phyloP scores from a whole-genome alignment of 2,888 invertebrate genomes.

The Galerucella calmariensis region DNA sequence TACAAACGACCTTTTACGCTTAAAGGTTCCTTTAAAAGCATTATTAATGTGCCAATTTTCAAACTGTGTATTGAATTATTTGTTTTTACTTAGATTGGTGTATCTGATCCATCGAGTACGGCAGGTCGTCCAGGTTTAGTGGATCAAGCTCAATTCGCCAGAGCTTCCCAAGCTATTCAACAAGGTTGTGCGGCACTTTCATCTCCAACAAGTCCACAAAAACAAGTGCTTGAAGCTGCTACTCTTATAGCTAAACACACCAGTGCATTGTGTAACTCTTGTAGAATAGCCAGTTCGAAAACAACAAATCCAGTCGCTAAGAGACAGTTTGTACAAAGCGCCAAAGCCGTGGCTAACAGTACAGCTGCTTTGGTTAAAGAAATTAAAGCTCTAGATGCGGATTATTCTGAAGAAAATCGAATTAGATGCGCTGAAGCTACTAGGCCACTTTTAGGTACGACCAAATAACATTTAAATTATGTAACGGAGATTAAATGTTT shows the following conservation, averaged over 20 bases:
- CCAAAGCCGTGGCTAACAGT: conserved; percentile 96
- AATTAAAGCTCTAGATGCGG: conserved; percentile 89
- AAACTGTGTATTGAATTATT: not conserved
- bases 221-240: conserved; percentile 89
- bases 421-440: conserved; percentile 82
- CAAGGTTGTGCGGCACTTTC: conserved; percentile 85
- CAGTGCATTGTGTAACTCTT: conserved; percentile 93
- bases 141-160: conserved; percentile 87
- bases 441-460: conserved; percentile 73
- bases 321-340: conserved; percentile 96
- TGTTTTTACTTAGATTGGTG: conserved; percentile 74
- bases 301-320: conserved; percentile 92
- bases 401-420: conserved; percentile 83
- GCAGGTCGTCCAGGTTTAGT: conserved; percentile 90
- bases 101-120: conserved; percentile 89
- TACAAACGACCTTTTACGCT: no score
- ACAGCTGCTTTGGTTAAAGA: conserved; percentile 94
- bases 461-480: not conserved
- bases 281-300: conserved; percentile 86
- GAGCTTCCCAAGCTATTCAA: conserved; percentile 91
- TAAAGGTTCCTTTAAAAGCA: no score
- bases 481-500: not conserved
- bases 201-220: conserved; percentile 79
- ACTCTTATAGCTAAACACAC: conserved; percentile 97
- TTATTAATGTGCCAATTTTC: not conserved